Conservation (phyloP, 92 coral and sea anemone species). For the Isaurus tuberculatus region DNA sequence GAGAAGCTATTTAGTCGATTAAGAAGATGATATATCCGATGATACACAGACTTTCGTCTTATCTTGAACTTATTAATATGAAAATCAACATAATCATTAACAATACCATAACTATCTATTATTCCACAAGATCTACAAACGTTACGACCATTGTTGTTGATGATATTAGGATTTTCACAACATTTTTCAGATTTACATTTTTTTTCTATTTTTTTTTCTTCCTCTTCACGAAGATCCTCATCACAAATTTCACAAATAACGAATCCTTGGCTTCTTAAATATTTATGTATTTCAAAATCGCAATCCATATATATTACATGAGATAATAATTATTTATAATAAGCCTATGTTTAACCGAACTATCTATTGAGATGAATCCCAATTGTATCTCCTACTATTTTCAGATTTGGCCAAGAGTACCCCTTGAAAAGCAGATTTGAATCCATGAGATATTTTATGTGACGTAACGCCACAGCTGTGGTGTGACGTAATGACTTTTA, state of each 20-base stretch:
- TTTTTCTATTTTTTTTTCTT: not conserved
- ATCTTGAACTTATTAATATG: not conserved
- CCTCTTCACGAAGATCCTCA: not conserved
- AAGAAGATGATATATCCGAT: not conserved
- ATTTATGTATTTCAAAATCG: no score
- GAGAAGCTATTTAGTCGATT: not conserved
- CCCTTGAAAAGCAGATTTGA: no score
- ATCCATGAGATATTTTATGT: no score
- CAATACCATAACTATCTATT: not conserved
- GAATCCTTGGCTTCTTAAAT: no score
- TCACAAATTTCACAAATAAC: not conserved
- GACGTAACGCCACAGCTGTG: no score
- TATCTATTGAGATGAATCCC: no score
- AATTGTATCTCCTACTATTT: no score
- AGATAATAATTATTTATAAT: no score
- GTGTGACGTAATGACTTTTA: no score
- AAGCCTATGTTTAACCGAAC: no score
- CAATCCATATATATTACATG: no score
- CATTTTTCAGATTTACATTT: not conserved
- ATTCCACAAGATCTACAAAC: not conserved
- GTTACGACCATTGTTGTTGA: not conserved
- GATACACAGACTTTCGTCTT: not conserved
- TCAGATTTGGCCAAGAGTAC: no score
- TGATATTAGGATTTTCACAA: not conserved
- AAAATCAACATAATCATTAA: not conserved